phyloP scores from a whole-genome alignment of 2,888 invertebrate species.

The Ophion ventricosus region DNA sequence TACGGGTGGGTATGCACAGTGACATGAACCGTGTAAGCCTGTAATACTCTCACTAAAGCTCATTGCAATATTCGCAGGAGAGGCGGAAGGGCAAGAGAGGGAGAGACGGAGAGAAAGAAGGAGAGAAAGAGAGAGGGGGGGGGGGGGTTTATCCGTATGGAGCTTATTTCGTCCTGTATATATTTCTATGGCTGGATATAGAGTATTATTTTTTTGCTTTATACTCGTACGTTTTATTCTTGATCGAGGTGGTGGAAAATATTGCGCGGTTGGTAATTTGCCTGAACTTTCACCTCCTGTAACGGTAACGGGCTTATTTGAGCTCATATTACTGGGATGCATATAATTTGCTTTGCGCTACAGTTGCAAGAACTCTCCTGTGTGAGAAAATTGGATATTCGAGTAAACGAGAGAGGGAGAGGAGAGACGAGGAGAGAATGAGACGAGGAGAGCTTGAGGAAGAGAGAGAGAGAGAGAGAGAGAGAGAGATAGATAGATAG shows the following conservation, averaged over 20 bases:
- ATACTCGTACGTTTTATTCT: slow-evolving; percentile 36
- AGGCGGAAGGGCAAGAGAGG: not conserved
- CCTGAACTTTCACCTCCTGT: not conserved
- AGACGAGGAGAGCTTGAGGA: too few species aligned
- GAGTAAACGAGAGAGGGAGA: not conserved
- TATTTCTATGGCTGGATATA: slow-evolving; percentile 27
- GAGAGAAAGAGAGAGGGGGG: not conserved
- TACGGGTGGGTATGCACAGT: slow-evolving; percentile 16
- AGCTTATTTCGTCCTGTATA: slow-evolving; percentile 28
- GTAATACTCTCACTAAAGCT: slow-evolving; percentile 38
- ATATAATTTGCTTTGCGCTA: slow-evolving; percentile 17
- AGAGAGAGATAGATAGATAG: too few species aligned
- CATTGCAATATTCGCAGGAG: not conserved
- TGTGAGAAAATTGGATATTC: not conserved
- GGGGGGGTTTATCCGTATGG: not conserved
- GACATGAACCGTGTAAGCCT: slow-evolving; percentile 11
- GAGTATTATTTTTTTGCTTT: slow-evolving; percentile 20
- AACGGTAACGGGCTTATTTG: slow-evolving; percentile 31
- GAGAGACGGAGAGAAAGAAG: not conserved
- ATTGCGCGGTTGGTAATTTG: slow-evolving; percentile 43
- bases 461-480: not conserved
- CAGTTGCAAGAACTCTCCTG: slow-evolving; percentile 14
- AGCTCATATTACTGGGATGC: slow-evolving; percentile 7
- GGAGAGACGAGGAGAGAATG: too few species aligned
- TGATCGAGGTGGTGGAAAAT: slow-evolving; percentile 59